A percentile compares a stretch with the other conserved stretches of the same genome.
Conservation (phyloP, 2,113 vertebrate species). For the Aythya baeri region DNA sequence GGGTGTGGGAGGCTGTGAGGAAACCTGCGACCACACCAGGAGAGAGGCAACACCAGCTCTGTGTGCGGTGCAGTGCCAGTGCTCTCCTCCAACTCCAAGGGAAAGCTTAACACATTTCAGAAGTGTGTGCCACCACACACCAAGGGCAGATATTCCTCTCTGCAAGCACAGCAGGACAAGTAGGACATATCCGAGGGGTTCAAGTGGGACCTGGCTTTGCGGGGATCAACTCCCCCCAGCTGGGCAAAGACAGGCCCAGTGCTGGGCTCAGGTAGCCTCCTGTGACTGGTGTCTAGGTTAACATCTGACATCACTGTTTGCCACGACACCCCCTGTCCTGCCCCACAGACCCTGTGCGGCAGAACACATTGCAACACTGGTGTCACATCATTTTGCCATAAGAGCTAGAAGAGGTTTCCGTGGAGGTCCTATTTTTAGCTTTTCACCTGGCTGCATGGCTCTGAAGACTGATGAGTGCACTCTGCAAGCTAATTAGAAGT, state of each 20-base stretch:
- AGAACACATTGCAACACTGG: background rate
- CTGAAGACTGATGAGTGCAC: background rate
- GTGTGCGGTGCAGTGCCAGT: rapidly evolving
- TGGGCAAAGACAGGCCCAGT: background rate
- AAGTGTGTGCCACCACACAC: too few species aligned
- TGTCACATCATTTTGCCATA: background rate
- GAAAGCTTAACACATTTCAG: background rate
- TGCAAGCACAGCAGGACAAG: background rate
- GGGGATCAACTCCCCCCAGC: background rate
- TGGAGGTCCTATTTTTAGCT: background rate
- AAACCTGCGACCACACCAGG: background rate
- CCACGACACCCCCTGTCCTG: rapidly evolving
- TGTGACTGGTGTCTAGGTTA: background rate
- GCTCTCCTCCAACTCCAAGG: background rate
- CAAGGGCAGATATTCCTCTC: background rate
- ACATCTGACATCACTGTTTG: background rate
- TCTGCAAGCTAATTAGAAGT: background rate
- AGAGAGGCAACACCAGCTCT: background rate
- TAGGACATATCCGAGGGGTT: background rate
- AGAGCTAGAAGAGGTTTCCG: background rate
- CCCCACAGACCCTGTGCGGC: background rate
- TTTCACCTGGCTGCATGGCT: background rate
- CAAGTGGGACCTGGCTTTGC: background rate
- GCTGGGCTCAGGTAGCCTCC: background rate
- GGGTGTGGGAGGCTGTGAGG: background rate